phyloP scores from a whole-genome alignment of 2,113 vertebrate genomes.

The Apteryx owenii region DNA sequence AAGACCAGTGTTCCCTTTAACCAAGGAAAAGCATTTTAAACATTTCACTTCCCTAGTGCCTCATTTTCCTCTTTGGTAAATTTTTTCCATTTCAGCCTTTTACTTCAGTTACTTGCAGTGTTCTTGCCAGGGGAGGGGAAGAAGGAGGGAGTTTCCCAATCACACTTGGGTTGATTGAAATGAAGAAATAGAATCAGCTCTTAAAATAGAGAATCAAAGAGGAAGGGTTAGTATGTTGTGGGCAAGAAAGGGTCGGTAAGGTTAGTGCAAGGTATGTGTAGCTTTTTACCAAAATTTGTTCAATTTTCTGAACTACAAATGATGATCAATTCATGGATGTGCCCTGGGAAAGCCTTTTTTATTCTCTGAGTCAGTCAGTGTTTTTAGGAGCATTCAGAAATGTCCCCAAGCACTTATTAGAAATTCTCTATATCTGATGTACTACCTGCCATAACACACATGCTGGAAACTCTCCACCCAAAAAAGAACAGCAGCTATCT shows the following conservation, averaged over 20 bases:
- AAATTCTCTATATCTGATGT: background rate
- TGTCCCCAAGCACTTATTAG: background rate
- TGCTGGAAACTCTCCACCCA: background rate
- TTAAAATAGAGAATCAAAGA: background rate
- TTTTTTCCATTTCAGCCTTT: background rate
- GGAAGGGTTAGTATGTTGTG: background rate
- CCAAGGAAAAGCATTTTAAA: background rate
- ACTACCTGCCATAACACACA: background rate
- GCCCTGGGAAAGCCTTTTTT: background rate
- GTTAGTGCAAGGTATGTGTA: background rate
- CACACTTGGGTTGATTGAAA: background rate
- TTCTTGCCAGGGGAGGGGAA: background rate
- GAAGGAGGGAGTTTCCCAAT: background rate
- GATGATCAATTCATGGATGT: background rate
- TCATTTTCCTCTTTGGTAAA: background rate
- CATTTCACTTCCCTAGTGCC: background rate
- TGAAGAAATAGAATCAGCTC: background rate
- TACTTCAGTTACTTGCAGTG: background rate
- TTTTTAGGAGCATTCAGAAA: background rate
- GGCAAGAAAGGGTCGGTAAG: background rate
- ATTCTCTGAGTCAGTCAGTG: background rate
- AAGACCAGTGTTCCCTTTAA: background rate
- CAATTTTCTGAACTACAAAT: background rate
- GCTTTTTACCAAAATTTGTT: background rate
- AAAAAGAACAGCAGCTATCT: background rate